Base-by-base conservation (phyloP, 2,797 vertebrate genomes). In the Chromis chromis region DNA sequence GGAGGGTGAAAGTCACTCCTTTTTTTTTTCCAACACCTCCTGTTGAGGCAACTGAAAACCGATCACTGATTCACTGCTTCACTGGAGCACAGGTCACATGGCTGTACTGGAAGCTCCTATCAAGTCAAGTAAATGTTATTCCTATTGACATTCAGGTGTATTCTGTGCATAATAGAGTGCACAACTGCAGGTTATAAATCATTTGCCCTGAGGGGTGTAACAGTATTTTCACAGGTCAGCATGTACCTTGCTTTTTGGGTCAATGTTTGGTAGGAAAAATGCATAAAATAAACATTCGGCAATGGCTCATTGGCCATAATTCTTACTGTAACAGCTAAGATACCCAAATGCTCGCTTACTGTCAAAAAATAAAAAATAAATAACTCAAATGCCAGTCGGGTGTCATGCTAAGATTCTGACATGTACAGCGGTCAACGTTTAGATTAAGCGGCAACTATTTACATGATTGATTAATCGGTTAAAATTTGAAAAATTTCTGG, bases 1-100 rank as follows among this genome's bases (percentile, higher is more conserved):
- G 21, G 13, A 48, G 21, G 42, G 6, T 59, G 31, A 16, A 60
- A 74, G 64, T 63, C 39, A 16, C 11, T 57, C 59, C 19, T 42
- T 31, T 49, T 17, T 31, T 49, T 17, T 16, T 53, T 33, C 19
- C 7, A 67, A 33, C 57, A 52, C 49, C 63, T 64, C 33, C 46
- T 58, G 60, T 40, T 50, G 44, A 48, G 3, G 24, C 11, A 53
- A 31, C 25, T 21, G 53, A 66, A 66, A 28, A 22, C 25, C 12
- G 39, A 59, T 50, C 12, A 48, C 2, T 61, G 54, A 69, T 66
- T 21, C 14, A 61, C 31, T 27, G 25, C 25, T 61, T 28, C 27
- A 28, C 25, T 28, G 4, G 27, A 60, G 7, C 33, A 42, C 48
- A 48, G 48, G 17, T 22, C 39, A 49, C 48, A 58, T 24, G 33